These are phyloP conservation scores for Deroptyus accipitrinus DNA, from an alignment of 2,113 vertebrate genomes.

Conservation along the genomic window DNA sequence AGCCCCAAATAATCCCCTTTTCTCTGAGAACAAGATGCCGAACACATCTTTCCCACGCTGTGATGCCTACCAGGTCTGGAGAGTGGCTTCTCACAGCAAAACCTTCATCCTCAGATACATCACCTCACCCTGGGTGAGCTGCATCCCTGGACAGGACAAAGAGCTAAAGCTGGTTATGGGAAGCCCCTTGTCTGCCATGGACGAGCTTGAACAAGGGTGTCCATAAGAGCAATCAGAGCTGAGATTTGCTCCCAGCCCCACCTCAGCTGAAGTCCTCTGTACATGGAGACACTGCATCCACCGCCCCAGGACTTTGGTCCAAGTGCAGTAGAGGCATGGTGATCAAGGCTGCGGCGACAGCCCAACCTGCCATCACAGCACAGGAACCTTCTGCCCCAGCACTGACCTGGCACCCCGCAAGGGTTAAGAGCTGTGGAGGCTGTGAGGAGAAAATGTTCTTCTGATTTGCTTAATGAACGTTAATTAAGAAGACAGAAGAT, in stretches of 20 bases:
- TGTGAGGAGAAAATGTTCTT: slow-evolving; percentile 64
- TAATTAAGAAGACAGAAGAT: slow-evolving; percentile 93
- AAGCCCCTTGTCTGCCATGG: background rate
- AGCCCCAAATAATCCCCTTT: background rate
- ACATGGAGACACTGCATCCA: background rate
- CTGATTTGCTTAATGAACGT: slow-evolving; percentile 89
- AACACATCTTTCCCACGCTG: background rate
- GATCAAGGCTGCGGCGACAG: background rate
- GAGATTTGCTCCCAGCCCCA: background rate
- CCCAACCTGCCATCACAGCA: background rate
- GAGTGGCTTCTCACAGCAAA: fast-evolving
- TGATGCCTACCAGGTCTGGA: background rate
- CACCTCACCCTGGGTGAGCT: background rate
- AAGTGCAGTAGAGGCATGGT: fast-evolving
- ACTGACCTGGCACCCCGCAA: background rate
- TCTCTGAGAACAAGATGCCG: background rate
- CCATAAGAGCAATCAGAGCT: background rate
- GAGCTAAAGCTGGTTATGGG: background rate
- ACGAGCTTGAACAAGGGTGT: background rate
- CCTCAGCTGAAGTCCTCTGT: background rate
- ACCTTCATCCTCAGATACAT: background rate
- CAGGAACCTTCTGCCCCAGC: background rate
- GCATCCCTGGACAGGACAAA: background rate
- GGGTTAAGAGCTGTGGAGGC: slow-evolving; percentile 68
- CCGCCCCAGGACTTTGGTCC: background rate